Conservation (phyloP, 2,888 invertebrate genomes). For the Pecten maximus region DNA sequence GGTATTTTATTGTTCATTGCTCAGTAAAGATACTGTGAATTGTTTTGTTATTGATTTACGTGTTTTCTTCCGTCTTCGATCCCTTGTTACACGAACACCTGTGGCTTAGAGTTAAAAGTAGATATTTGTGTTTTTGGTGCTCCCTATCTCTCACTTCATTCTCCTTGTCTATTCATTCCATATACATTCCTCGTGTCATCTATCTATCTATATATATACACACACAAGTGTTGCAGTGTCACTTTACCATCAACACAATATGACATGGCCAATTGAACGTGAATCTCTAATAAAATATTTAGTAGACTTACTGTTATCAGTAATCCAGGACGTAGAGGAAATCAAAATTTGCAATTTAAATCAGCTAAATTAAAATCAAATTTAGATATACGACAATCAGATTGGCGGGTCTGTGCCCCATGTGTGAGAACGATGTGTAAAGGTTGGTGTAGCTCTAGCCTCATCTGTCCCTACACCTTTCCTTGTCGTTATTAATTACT, state of each 20-base stretch:
- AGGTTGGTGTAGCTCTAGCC: not conserved
- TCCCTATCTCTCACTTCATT: no score
- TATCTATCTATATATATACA: not conserved
- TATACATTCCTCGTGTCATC: not conserved
- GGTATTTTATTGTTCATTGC: no score
- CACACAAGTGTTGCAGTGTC: not conserved
- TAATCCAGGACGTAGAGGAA: not conserved
- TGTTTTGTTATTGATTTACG: no score
- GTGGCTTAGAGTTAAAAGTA: no score
- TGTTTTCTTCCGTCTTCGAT: no score
- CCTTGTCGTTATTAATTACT: not conserved
- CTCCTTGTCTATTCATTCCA: no score
- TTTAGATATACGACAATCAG: not conserved
- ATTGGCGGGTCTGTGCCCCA: not conserved
- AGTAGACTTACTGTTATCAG: not conserved
- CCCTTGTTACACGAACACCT: no score
- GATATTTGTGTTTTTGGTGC: no score
- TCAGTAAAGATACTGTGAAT: no score
- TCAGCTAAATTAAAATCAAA: constrained; percentile 9
- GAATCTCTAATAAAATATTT: not conserved
- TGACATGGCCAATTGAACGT: not conserved
- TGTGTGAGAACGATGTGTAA: not conserved
- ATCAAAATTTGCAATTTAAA: constrained; percentile 35
- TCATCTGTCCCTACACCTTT: not conserved
- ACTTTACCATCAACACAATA: not conserved